Base-by-base conservation (phyloP, 92 coral and sea anemone species). In the Paragorgia papillata region DNA sequence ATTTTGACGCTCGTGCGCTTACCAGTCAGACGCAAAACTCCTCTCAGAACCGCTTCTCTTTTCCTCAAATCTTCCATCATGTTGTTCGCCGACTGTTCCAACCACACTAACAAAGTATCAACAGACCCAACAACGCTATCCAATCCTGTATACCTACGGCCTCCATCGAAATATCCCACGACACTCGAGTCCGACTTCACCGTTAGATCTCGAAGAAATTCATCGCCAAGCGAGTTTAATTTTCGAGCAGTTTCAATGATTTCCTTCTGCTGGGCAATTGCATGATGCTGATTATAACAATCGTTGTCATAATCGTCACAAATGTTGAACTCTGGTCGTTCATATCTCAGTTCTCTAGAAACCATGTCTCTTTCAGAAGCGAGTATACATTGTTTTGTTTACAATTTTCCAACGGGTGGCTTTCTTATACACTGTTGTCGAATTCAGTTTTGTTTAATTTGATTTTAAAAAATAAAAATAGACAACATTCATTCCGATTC, bases 31-130 rank as follows among this genome's bases (percentile, higher is more conserved):
- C 59, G 57, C 20, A 68, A 31, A 29, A 68, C 41, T 25, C 75
- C 75, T 25, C 75, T 49, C 20, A 68, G 32, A 22, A 68, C 37
- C 5, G 75, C 75, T 22, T 68, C 75, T 43, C 32, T 68, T 44
- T 68, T 68, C 75, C 46, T 68, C 15, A 68, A 25, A 22, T 68
- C 55, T 15, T 49, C 19, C 26, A 49, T 20, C 59, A 44, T 46
- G 22, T 15, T 17, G 30, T 68, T 44, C 14, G 58, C 75, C 1
- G 75, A 44, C 9, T 53, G 75, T 19, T 68, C 75, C 20, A 68
- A 20, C 75, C 75, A 68, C 14, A 44, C 59, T 14, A 68, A 6
- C 43, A 68, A 68, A 0, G 41, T 30, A 44, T 49, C 75, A 0
- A 68, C 75, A 9, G 75, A 24, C 0, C 33, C n/a, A 5, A 68